Evolutionary conservation across 2,797 vertebrate genomes (phyloP), one percentile per base, ranked within the genome.

Genomic region (Poecilia velifera): DNA sequence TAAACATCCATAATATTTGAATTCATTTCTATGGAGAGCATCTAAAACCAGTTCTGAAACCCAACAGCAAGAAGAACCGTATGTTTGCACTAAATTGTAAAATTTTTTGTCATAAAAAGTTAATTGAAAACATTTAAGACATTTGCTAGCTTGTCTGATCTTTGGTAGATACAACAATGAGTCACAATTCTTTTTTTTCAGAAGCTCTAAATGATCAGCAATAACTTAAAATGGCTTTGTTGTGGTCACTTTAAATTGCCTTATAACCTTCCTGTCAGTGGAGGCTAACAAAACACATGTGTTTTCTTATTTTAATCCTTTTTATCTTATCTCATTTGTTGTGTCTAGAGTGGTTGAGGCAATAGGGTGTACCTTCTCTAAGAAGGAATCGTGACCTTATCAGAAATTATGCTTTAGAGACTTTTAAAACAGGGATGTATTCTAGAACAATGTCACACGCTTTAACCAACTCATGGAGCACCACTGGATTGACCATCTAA

Each of bases 1-100:
- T 71, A 77, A 84, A 75, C 51, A 79, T 80, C 81, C 53, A 51
- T 25, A 53, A 51, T 25, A 53, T 81, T 78, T 74, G 62, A 39
- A 74, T 73, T 80, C 10, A 64, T 14, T 64, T 20, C 16, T 20
- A n/a, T 41, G 53, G 0, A 49, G 22, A 73, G 72, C 20, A 25
- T 43, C 2, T 46, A 14, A 76, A 25, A 81, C 5, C 18, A 77
- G 45, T 68, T 43, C 9, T 70, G 41, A 70, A 41, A 41, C 41
- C 22, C 12, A 43, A 71, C 2, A 3, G 25, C 12, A 71, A 71
- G 39, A 43, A n/a, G 22, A 13, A 45, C 12, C n/a, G 1, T 71
- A 71, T 28, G 20, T 41, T 41, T 22, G 4, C 39, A 68, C 10
- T 12, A 18, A 68, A 41, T 68, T 45, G 0, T 59, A 28, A 14